These are phyloP conservation scores for Pseudomyrmex dendroicus DNA, from an alignment of 1,140 invertebrate genomes.

Conservation along the genomic window DNA sequence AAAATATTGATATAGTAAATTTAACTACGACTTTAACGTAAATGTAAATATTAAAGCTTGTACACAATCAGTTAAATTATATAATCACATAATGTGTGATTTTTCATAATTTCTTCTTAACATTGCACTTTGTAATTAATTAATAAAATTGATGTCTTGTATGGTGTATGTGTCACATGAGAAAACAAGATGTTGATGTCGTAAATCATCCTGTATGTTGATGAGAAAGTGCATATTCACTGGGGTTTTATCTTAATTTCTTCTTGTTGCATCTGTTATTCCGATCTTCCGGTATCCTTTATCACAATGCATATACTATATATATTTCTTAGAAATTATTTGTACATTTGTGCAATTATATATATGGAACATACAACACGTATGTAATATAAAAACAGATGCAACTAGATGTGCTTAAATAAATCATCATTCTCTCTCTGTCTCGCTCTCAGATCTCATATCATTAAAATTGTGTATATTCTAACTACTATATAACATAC, in stretches of 20 bases:
- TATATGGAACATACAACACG: background rate
- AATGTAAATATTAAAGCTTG: constrained; percentile 47
- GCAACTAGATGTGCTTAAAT: constrained; percentile 27
- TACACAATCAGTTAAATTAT: constrained; percentile 39
- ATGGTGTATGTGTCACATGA: constrained; percentile 12
- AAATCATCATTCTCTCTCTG: constrained; percentile 27
- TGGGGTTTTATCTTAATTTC: constrained; percentile 24
- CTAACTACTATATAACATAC: constrained; percentile 27
- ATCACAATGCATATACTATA: no score
- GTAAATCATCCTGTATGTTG: constrained; percentile 16
- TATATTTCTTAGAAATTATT: background rate
- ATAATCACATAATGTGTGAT: constrained; percentile 33
- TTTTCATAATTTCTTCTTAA: constrained; percentile 29
- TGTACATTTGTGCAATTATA: background rate
- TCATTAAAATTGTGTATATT: constrained; percentile 34
- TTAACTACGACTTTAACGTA: constrained; percentile 2
- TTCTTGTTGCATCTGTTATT: constrained; percentile 36
- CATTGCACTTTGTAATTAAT: constrained; percentile 53
- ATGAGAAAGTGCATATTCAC: constrained; percentile 25
- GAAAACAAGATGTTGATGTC: constrained; percentile 30
- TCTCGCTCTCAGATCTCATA: constrained; percentile 12
- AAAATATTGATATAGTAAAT: constrained; percentile 31
- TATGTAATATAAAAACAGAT: constrained; percentile 25
- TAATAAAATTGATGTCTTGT: constrained; percentile 47
- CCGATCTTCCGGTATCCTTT: background rate